Conservation (phyloP, 2,888 invertebrate species). For the Hemistola chrysoprasaria region DNA sequence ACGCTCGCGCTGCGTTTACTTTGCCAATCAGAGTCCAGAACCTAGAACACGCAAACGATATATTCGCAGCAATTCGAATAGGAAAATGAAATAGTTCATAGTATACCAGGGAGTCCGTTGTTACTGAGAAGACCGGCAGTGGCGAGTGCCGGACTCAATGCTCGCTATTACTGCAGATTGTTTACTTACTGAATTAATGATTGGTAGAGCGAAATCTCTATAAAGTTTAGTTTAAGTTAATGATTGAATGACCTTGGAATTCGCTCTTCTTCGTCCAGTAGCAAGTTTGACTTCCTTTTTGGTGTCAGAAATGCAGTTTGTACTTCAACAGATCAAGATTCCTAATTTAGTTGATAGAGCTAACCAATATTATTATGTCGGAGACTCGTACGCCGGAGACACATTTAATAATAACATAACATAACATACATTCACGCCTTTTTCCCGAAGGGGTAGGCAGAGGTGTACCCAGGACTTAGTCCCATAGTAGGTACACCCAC, state of each 20-base stretch:
- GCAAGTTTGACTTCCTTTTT: slow-evolving; percentile 78
- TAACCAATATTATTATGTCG: too few species aligned
- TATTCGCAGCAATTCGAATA: slow-evolving; percentile 38
- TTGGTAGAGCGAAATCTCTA: slow-evolving; percentile 67
- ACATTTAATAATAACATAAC: too few species aligned
- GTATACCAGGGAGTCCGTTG: slow-evolving; percentile 66
- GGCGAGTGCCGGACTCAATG: slow-evolving; percentile 74
- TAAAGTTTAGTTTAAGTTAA: slow-evolving; percentile 43
- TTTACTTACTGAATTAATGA: slow-evolving; percentile 50
- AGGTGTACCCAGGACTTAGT: too few species aligned
- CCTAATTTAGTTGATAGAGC: too few species aligned
- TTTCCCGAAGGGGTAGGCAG: too few species aligned
- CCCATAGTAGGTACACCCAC: too few species aligned
- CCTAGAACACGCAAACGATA: slow-evolving; percentile 52
- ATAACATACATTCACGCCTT: too few species aligned
- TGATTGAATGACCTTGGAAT: slow-evolving; percentile 35
- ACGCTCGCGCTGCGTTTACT: slow-evolving; percentile 29
- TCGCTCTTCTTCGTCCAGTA: slow-evolving; percentile 74
- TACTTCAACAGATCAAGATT: too few species aligned
- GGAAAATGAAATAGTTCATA: slow-evolving; percentile 8
- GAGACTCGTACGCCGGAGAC: too few species aligned
- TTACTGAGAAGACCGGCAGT: slow-evolving; percentile 73
- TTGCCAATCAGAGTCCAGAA: slow-evolving; percentile 43
- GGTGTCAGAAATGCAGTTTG: too few species aligned
- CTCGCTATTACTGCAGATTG: slow-evolving; percentile 60